Conservation (phyloP, 1,140 invertebrate species). For the Zaprionus vittiger region DNA sequence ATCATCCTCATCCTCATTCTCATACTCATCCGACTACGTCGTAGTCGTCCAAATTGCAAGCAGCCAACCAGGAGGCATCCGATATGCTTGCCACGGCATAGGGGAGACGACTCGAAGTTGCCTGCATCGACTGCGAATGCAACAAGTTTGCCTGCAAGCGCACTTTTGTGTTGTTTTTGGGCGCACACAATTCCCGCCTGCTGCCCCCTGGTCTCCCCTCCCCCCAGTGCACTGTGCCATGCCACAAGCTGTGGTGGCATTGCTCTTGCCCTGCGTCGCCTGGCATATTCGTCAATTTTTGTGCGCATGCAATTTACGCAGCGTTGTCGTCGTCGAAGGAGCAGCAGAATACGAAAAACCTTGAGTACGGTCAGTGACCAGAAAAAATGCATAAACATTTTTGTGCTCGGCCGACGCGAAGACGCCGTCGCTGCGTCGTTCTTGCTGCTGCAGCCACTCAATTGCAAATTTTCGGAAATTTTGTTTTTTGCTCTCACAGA, state of each 20-base stretch:
- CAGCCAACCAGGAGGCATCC: slow-evolving; percentile 32
- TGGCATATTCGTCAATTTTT: slow-evolving; percentile 82
- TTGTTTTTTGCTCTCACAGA: slow-evolving; percentile 20
- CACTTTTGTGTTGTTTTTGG: slow-evolving; percentile 51
- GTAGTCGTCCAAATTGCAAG: slow-evolving; percentile 63
- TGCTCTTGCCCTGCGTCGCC: slow-evolving; percentile 53
- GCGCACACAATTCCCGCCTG: slow-evolving; percentile 60
- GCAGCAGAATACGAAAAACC: slow-evolving; percentile 78
- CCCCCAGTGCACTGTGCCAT: background rate
- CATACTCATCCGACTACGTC: slow-evolving; percentile 1
- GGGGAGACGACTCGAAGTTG: slow-evolving; percentile 51
- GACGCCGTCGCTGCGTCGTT: slow-evolving; percentile 14
- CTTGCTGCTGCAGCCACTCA: slow-evolving; percentile 61
- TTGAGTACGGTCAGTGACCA: slow-evolving; percentile 82
- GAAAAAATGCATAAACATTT: slow-evolving; percentile 82
- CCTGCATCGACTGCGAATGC: slow-evolving; percentile 46
- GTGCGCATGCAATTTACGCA: slow-evolving; percentile 82
- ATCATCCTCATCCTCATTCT: slow-evolving; percentile 56
- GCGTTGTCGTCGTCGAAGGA: slow-evolving; percentile 63
- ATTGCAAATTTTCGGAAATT: slow-evolving; percentile 82
- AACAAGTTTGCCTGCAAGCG: slow-evolving; percentile 69
- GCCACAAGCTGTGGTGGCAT: slow-evolving; percentile 12
- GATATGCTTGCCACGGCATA: slow-evolving; percentile 35
- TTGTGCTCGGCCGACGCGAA: slow-evolving; percentile 57
- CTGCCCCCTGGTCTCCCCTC: slow-evolving; percentile 28